Evolutionary conservation across 2,888 invertebrate species (phyloP).

Genomic region (Ophion ellenae): DNA sequence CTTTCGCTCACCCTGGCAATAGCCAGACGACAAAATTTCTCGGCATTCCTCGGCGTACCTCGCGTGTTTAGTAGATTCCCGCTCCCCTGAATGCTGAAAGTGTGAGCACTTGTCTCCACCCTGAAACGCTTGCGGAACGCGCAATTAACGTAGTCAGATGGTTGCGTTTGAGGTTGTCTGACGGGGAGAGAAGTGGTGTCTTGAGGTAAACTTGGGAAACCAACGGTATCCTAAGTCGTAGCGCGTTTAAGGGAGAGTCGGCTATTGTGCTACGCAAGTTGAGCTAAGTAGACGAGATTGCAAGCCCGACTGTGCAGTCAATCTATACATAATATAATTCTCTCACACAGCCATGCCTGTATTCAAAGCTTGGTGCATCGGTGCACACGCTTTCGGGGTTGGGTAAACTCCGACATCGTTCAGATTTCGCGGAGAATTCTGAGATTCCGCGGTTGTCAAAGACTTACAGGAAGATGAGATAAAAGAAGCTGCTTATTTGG

Average conservation of each 20-base stretch:
- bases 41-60: conserved; percentile 38
- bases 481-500: not conserved
- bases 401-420: not conserved
- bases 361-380: conserved; percentile 7
- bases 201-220: conserved; percentile 54
- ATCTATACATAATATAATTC: conserved; percentile 51
- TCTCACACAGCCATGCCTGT: conserved; percentile 15
- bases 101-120: conserved; percentile 52
- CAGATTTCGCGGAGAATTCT: not conserved
- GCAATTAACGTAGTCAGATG: conserved; percentile 64
- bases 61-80: conserved; percentile 20
- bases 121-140: conserved; percentile 59
- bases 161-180: conserved; percentile 55
- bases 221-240: conserved; percentile 38
- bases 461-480: not conserved
- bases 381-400: not conserved
- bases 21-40: conserved; percentile 29
- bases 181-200: conserved; percentile 17
- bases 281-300: conserved; percentile 49
- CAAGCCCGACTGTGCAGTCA: conserved; percentile 43
- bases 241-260: conserved; percentile 20
- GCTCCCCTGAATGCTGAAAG: conserved; percentile 12
- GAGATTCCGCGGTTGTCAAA: not conserved
- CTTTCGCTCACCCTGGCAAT: conserved; percentile 14
- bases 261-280: conserved; percentile 23